Evolutionary conservation across 2,113 vertebrate species (phyloP).

Genomic region (Ophthalmolycus amberensis): DNA sequence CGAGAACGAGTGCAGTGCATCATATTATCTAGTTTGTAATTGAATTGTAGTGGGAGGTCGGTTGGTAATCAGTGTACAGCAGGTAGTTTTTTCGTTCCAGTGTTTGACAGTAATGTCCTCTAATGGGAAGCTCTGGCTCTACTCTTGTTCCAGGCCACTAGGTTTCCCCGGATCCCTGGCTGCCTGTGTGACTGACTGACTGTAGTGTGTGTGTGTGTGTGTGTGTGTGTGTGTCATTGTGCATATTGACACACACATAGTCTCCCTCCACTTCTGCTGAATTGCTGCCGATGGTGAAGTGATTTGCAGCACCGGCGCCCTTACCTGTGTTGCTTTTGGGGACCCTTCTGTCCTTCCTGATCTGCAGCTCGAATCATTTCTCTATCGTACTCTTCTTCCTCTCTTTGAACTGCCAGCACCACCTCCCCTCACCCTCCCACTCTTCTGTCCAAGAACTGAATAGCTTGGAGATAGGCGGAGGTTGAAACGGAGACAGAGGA

Average conservation of each 20-base stretch:
- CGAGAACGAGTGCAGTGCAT: constrained; percentile 55
- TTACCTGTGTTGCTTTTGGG: constrained; percentile 38
- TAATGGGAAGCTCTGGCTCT: constrained; percentile 77
- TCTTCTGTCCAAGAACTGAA: constrained; percentile 45
- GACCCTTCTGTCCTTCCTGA: constrained; percentile 54
- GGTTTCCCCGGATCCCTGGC: constrained; percentile 46
- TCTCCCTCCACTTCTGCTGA: constrained; percentile 31
- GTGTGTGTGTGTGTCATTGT: background rate
- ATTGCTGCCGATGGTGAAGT: constrained; percentile 27
- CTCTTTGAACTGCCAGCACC: constrained; percentile 55
- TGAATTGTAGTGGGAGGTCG: constrained; percentile 75
- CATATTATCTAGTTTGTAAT: constrained; percentile 76
- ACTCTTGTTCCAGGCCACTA: constrained; percentile 73
- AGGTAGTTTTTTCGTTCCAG: constrained; percentile 76
- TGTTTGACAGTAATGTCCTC: constrained; percentile 81
- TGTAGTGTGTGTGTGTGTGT: constrained; percentile 6
- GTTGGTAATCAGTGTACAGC: constrained; percentile 78
- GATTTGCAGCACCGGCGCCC: constrained; percentile 31
- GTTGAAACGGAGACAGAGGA: constrained; percentile 13
- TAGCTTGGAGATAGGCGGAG: constrained; percentile 43
- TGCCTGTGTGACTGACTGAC: background rate
- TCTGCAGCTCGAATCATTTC: constrained; percentile 51
- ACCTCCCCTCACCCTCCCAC: constrained; percentile 47
- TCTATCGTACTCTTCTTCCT: constrained; percentile 53
- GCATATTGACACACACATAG: constrained; percentile 9